phyloP scores from a whole-genome alignment of 1,140 invertebrate genomes.

The Bombyx mandarina region DNA sequence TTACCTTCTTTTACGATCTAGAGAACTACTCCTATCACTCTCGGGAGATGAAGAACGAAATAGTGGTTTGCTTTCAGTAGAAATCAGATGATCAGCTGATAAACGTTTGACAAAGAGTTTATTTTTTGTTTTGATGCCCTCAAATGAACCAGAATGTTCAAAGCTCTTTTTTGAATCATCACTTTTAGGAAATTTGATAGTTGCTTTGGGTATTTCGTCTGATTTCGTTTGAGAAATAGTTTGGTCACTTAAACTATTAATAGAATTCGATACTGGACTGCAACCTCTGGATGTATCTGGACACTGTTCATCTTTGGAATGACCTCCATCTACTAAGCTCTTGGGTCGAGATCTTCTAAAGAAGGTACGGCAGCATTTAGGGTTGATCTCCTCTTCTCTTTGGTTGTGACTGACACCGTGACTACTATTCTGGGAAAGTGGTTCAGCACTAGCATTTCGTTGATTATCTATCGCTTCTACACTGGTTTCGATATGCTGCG shows the following conservation, averaged over 20 bases:
- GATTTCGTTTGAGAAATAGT: conserved; percentile 47
- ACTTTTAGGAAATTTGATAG: conserved; percentile 52
- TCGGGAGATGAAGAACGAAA: conserved; percentile 57
- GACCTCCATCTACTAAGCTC: conserved; percentile 45
- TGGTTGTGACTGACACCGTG: conserved; percentile 25
- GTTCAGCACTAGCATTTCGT: conserved; percentile 32
- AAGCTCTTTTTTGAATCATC: conserved; percentile 52
- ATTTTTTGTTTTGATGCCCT: conserved; percentile 56
- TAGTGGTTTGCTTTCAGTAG: conserved; percentile 52
- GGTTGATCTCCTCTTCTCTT: conserved; percentile 47
- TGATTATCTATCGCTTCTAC: conserved; percentile 27
- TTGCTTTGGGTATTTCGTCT: conserved; percentile 56
- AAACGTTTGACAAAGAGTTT: conserved; percentile 64
- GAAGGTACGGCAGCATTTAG: conserved; percentile 57
- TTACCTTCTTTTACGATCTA: conserved; percentile 62
- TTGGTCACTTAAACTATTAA: conserved; percentile 49
- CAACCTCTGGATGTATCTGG: conserved; percentile 29
- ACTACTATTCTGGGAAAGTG: conserved; percentile 25
- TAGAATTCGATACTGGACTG: conserved; percentile 51
- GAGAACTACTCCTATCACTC: conserved; percentile 60
- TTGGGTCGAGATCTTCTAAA: conserved; percentile 56
- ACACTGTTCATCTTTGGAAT: conserved; percentile 31
- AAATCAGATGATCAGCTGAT: conserved; percentile 62
- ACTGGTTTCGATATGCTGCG: conserved; percentile 33
- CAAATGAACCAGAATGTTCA: conserved; percentile 62